Conservation (phyloP, 2,888 invertebrate genomes). For the Exocentrus adspersus region DNA sequence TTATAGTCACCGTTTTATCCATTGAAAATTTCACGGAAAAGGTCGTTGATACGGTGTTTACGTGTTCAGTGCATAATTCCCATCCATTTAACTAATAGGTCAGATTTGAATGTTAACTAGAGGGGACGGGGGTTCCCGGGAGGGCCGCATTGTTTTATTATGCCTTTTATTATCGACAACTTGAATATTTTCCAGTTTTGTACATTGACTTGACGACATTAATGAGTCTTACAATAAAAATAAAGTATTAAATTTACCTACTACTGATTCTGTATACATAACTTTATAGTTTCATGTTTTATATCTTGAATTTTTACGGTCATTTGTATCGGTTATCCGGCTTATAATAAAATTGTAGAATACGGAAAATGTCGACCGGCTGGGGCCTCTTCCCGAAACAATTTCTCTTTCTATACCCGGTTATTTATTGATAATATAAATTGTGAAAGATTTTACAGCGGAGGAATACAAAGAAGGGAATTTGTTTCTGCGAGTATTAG, state of each 20-base stretch:
- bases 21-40: conserved; percentile 28
- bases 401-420: conserved; percentile 55
- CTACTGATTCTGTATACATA: too few relatives aligned
- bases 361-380: conserved; percentile 47
- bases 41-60: conserved; percentile 33
- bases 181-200: too few relatives aligned
- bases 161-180: too few relatives aligned
- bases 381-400: conserved; percentile 53
- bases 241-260: too few relatives aligned
- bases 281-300: conserved; percentile 32
- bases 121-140: neutral
- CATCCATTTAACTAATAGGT: conserved; percentile 28
- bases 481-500: too few relatives aligned
- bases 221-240: too few relatives aligned
- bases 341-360: conserved; percentile 59
- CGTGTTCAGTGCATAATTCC: conserved; percentile 19
- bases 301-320: conserved; percentile 33
- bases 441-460: conserved; percentile 53
- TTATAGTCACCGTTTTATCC: conserved; percentile 29
- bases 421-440: conserved; percentile 62
- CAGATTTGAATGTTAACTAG: conserved; percentile 22
- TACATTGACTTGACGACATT: too few relatives aligned
- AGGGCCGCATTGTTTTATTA: neutral
- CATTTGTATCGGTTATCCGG: conserved; percentile 44
- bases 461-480: conserved; percentile 55